Conservation (phyloP, 2,888 invertebrate genomes). For the Orthosia gothica region DNA sequence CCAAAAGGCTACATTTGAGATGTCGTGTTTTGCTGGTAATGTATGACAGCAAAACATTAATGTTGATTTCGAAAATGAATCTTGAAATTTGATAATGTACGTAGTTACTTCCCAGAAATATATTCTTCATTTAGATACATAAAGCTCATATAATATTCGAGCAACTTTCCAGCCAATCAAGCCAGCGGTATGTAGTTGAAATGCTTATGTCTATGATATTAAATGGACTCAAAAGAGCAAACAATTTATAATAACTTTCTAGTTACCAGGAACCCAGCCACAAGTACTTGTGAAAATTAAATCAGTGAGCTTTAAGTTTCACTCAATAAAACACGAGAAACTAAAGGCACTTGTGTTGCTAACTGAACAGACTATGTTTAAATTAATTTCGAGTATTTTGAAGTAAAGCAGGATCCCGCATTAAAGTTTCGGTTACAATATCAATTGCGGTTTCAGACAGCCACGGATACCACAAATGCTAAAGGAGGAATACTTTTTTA, state of each 20-base stretch:
- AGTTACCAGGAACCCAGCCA: slow-evolving; percentile 4
- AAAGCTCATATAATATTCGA: slow-evolving; percentile 16
- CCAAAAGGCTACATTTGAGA: slow-evolving; percentile 22
- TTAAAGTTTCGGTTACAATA: slow-evolving; percentile 49
- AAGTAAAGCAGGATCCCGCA: slow-evolving; percentile 37
- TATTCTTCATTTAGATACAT: not conserved
- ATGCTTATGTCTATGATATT: slow-evolving; percentile 31
- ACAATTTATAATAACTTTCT: no score
- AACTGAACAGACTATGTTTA: slow-evolving; percentile 8
- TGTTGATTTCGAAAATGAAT: slow-evolving; percentile 1
- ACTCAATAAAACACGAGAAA: slow-evolving; percentile 25
- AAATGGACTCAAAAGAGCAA: not conserved
- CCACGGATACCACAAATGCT: slow-evolving; percentile 41
- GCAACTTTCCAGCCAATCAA: slow-evolving; percentile 20
- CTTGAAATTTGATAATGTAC: not conserved
- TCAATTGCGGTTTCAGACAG: slow-evolving; percentile 33
- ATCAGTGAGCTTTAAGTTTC: slow-evolving; percentile 40
- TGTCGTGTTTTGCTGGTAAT: slow-evolving; percentile 1
- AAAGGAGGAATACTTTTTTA: slow-evolving; percentile 20
- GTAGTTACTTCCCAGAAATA: not conserved
- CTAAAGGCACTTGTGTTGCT: slow-evolving; percentile 22
- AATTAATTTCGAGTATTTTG: slow-evolving; percentile 51
- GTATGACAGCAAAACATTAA: not conserved
- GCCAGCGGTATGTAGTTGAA: slow-evolving; percentile 8
- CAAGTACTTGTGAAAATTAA: slow-evolving; percentile 41